Evolutionary conservation across 2,113 vertebrate genomes (phyloP), one percentile per base, ranked within the genome.

Genomic region (Petaurus breviceps): DNA sequence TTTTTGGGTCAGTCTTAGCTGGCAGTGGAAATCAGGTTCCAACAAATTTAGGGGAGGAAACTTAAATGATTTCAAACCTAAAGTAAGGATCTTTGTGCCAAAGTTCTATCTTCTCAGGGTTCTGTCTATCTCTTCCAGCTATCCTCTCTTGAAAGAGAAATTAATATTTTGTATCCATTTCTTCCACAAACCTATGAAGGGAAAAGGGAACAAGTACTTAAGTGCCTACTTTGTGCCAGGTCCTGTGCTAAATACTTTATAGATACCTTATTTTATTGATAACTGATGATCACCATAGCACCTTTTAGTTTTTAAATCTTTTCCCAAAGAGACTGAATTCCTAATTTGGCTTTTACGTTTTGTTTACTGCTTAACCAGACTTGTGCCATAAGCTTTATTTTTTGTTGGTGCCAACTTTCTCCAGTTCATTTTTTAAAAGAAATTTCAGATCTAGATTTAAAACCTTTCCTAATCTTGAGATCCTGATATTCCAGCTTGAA

Each of bases 121-220:
- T 61, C 28, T 28, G 1, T 57, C 55, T 90, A 28, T 54, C 51
- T 1, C 0, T 12, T 28, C 12, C 50, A 26, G 0, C 10, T 92
- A 31, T 52, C 52, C 3, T 52, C 52, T 52, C 52, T 95, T 22
- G n/a, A 22, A 54, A 94, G 93, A 93, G 92, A 96, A 96, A 91
- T 37, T 9, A 26, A n/a, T 50, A 3, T 16, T 61, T 61, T 61
- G 57, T 61, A 28, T 61, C 25, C 0, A 12, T 61, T 61, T 61
- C 28, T 61, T 61, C 28, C 26, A 61, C 57, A 61, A 61, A 61
- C 0, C 26, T 37, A 31, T 61, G 31, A 61, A 61, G 28, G 28
- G 55, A 61, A 61, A 61, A 61, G 10, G 9, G 28, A 31, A 31
- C 28, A 61, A 31, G 28, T 3, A 61, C 57, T 61, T 61, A 61